Percentiles rank a stretch among this genome's conserved stretches.
Evolutionary conservation across 2,888 invertebrate genomes (phyloP).

Genomic region (Monochamus alternatus): DNA sequence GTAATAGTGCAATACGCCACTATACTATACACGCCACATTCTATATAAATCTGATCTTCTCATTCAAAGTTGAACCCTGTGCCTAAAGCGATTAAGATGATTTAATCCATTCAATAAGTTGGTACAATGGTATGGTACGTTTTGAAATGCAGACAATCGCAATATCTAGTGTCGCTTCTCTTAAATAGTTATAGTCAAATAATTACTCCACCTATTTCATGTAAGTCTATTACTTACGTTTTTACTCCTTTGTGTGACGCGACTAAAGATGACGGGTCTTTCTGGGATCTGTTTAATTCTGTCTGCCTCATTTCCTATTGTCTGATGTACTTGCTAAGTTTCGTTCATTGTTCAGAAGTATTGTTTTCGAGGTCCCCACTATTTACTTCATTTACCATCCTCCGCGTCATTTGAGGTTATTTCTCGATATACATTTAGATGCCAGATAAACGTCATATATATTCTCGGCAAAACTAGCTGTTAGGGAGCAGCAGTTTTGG

Average conservation of each 20-base stretch:
- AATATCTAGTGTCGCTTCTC: slow-evolving; percentile 46
- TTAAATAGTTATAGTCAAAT: slow-evolving; percentile 66
- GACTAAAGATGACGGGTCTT: slow-evolving; percentile 42
- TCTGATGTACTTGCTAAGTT: slow-evolving; percentile 55
- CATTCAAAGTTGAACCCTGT: no score
- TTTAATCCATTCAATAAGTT: not conserved
- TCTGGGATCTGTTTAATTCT: slow-evolving; percentile 43
- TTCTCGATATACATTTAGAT: slow-evolving; percentile 31
- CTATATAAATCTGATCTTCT: no score
- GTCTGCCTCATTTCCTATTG: slow-evolving; percentile 57
- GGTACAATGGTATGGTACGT: slow-evolving; percentile 22
- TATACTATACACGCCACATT: no score
- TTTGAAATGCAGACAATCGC: slow-evolving; percentile 55
- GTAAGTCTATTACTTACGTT: slow-evolving; percentile 58
- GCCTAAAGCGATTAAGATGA: no score
- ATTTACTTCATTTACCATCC: slow-evolving; percentile 23
- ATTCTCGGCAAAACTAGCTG: slow-evolving; percentile 14
- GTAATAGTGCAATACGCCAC: no score
- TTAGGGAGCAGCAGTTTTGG: not conserved
- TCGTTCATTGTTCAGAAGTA: slow-evolving; percentile 52
- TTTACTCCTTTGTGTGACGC: slow-evolving; percentile 57
- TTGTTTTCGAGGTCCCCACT: slow-evolving; percentile 40
- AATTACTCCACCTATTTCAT: slow-evolving; percentile 69
- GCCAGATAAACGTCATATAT: slow-evolving; percentile 29
- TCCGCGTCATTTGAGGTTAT: slow-evolving; percentile 22